Conservation (phyloP, 1,140 invertebrate genomes). For the Bombus balteatus region DNA sequence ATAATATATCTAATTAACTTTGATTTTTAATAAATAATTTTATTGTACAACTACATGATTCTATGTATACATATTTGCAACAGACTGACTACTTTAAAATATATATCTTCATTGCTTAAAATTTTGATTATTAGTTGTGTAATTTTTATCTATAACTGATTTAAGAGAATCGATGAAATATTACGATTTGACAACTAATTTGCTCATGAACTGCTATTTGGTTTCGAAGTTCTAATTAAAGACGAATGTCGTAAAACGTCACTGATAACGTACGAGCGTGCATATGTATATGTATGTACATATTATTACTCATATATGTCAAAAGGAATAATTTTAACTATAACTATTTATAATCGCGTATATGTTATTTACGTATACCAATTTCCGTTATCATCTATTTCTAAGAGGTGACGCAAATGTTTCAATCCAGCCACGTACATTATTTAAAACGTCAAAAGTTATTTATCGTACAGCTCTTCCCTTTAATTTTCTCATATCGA, state of each 20-base stretch:
- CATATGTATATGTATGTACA: no score
- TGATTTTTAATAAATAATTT: neutral
- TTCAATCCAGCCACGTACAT: neutral
- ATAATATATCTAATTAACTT: neutral
- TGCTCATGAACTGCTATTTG: neutral
- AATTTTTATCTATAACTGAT: neutral
- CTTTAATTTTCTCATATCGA: neutral
- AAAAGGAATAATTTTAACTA: conserved; percentile 15
- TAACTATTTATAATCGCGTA: conserved; percentile 3
- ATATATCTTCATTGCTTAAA: conserved; percentile 27
- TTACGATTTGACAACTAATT: neutral
- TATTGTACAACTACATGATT: neutral
- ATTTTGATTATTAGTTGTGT: neutral
- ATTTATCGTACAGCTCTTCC: neutral
- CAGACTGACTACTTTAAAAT: conserved; percentile 47
- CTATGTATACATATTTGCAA: neutral
- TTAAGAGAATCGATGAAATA: neutral
- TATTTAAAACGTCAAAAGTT: conserved; percentile 2
- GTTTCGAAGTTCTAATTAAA: neutral
- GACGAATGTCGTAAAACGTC: neutral
- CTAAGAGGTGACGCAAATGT: conserved; percentile 26
- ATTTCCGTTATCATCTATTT: conserved; percentile 31
- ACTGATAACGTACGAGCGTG: conserved; percentile 5
- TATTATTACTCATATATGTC: neutral
- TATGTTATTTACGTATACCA: neutral